Evolutionary conservation across 2,888 invertebrate genomes (phyloP).

Genomic region (Invenusta paracnida): DNA sequence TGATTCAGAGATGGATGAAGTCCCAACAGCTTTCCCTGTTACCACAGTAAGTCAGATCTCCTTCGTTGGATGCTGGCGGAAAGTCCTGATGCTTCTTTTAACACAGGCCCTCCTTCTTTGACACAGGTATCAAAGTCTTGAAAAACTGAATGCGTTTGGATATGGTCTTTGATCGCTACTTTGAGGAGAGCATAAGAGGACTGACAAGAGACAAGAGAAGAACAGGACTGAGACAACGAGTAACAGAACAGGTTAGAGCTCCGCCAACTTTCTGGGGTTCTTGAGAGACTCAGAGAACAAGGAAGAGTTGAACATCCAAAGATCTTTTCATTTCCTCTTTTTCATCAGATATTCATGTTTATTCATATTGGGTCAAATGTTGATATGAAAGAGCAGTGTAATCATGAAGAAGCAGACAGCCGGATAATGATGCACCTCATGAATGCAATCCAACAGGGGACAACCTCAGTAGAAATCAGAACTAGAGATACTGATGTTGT

Average conservation of each 20-base stretch:
- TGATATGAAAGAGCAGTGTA: not conserved
- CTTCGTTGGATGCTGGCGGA: slow-evolving; percentile 19
- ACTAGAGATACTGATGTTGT: not conserved
- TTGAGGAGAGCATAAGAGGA: not conserved
- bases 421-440: not conserved
- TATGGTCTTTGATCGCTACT: not conserved
- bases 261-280: not conserved
- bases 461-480: not conserved
- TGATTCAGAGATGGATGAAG: slow-evolving; percentile 19
- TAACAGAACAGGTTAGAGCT: not conserved
- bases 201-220: not conserved
- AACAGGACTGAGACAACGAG: not conserved
- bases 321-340: not conserved
- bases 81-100: slow-evolving; percentile 13
- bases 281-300: not conserved
- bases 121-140: not conserved
- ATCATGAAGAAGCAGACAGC: not conserved
- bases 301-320: not conserved
- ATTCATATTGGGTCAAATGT: not conserved
- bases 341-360: not conserved
- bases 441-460: not conserved
- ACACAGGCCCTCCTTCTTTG: not conserved
- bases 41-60: slow-evolving; percentile 18
- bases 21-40: not conserved
- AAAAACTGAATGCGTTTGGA: not conserved